Base-by-base conservation (phyloP, 2,113 vertebrate species). In the Ondatra zibethicus region DNA sequence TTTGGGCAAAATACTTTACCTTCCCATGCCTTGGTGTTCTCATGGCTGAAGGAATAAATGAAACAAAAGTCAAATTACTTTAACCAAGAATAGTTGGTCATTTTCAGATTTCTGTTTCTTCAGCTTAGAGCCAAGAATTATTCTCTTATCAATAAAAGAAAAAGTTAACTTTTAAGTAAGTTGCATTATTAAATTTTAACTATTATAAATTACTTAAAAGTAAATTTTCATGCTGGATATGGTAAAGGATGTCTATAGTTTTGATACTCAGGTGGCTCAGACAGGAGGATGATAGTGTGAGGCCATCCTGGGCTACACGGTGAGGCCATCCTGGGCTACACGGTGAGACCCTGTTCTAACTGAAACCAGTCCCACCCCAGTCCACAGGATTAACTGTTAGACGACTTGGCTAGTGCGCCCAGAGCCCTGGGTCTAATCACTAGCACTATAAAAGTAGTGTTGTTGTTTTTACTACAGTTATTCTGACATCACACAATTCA, bases 81-180 rank as follows among this genome's bases (percentile, higher is more conserved):
- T 84, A 78, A 63, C 39, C 42, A 89, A 72, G 31, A 91, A 78
- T 89, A 78, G 50, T 63, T 45, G 66, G 16, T 65, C 31, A 75
- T 73, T 7, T 47, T 84, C 75, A 77, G 39, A 25, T 82, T 93
- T 93, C 68, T 93, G 70, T 84, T 50, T 73, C 7, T 65, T 63
- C 12, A 52, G 27, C 70, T 77, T 13, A 76, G 29, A 95, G 77
- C 39, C 66, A 84, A 72, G 36, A 91, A 45, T 91, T 88, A 65
- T 55, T 84, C 3, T 88, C 36, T 94, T 78, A 77, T 33, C 31
- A 92, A 89, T 16, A 27, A 96, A 91, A 31, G 50, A 55, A 81
- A 65, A 80, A 63, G 55, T 68, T 7, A 58, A 55, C 65, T 90
- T 52, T 84, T 45, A 72, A 55, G 65, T 66, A 70, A 72, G 45